Evolutionary conservation across 2,797 vertebrate genomes (phyloP), one percentile per base, ranked within the genome.

Genomic region (Toxotes lorentzi): DNA sequence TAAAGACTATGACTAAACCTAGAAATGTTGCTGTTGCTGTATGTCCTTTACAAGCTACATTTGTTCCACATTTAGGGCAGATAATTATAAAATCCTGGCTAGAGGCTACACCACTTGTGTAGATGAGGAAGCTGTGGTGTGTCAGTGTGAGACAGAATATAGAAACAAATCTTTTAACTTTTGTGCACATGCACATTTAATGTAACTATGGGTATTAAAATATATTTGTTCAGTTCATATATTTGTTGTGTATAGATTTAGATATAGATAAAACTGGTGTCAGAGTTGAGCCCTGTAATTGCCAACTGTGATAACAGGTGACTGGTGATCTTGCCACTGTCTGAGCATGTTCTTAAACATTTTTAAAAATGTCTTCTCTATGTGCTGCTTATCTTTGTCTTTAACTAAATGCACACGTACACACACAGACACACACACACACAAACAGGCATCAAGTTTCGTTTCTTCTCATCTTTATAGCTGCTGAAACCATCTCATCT

Each of bases 361-460:
- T 10, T 59, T 34, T 32, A 1, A 30, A 13, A 21, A 51, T 60
- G 4, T 53, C n/a, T 34, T 48, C 23, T 23, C 12, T 35, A 10
- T 51, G 21, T 45, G 11, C 30, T 47, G 4, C 9, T 30, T 43
- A 4, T 34, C 30, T 27, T n/a, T 58, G 27, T 32, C 12, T 62
- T 51, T 35, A 74, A 32, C 13, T 68, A 21, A 27, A 43, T 13
- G 10, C 27, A 43, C 40, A 43, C 65, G 45, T 27, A 61, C 72
- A 56, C 72, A 34, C 45, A 57, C 5, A 47, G 56, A 70, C 57
- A 58, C 51, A 54, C 41, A 17, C 56, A n/a, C 58, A 72, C 40
- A 47, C 21, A 76, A 27, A 63, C 58, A 50, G 65, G 90, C 82
- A 84, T 94, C 90, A 78, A 2, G 64, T 93, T 92, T 89, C 91